Evolutionary conservation across 2,888 invertebrate genomes (phyloP).

Genomic region (Hyposoter didymator): DNA sequence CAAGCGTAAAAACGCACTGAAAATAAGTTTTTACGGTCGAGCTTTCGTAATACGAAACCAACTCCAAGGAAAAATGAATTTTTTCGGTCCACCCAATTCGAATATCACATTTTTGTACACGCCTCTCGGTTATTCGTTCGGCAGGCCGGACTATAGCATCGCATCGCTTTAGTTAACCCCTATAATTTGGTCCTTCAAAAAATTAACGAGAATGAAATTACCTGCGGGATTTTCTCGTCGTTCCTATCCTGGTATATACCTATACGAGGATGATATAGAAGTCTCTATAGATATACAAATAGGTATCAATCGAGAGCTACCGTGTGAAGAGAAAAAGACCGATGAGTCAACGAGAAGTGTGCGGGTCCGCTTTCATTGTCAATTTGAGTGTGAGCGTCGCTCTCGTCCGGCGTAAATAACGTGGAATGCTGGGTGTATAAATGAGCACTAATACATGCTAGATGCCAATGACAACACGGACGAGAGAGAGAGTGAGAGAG

Average conservation of each 20-base stretch:
- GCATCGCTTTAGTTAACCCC: neutral
- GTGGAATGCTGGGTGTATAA: conserved; percentile 55
- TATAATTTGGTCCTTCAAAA: neutral
- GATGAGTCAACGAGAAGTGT: conserved; percentile 66
- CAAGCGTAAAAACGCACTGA: neutral
- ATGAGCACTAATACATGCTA: neutral
- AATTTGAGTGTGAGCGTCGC: conserved; percentile 59
- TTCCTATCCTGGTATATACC: neutral
- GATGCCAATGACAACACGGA: neutral
- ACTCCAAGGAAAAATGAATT: neutral
- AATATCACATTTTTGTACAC: neutral
- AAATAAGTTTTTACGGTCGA: conserved; percentile 1
- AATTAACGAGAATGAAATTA: conserved; percentile 38
- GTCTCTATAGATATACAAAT: neutral
- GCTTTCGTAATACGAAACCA: neutral
- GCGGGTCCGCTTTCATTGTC: conserved; percentile 66
- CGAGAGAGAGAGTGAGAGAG: neutral
- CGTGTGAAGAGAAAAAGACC: conserved; percentile 36
- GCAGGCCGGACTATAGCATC: neutral
- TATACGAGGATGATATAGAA: neutral
- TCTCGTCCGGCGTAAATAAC: conserved; percentile 61
- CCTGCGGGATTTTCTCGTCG: conserved; percentile 32
- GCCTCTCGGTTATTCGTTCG: neutral
- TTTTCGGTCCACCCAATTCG: neutral
- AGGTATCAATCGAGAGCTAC: conserved; percentile 21